Conservation (phyloP, 2,888 invertebrate species). For the Liopterus haemorrhoidalis region DNA sequence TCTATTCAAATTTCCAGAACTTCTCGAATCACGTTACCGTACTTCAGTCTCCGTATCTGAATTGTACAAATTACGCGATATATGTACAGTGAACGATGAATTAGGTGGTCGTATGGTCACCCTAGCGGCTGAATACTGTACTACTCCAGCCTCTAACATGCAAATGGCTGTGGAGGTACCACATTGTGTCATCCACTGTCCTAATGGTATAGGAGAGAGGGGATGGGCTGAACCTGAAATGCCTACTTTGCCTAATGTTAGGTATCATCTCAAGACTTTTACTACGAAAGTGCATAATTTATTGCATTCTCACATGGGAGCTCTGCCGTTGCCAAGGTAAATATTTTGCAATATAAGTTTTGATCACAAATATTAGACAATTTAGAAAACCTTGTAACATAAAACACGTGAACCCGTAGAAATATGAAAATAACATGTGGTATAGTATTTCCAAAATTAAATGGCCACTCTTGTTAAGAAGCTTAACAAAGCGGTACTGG, state of each 20-base stretch:
- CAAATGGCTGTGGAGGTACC: conserved; percentile 46
- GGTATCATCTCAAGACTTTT: conserved; percentile 60
- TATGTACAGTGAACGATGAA: conserved; percentile 68
- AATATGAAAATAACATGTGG: too few relatives aligned
- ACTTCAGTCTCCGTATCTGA: conserved; percentile 68
- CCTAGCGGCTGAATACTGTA: conserved; percentile 54
- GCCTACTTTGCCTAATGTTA: conserved; percentile 58
- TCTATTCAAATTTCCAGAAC: conserved; percentile 73
- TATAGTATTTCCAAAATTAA: too few relatives aligned
- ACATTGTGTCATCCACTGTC: conserved; percentile 62
- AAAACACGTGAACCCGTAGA: too few relatives aligned
- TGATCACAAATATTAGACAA: neutral
- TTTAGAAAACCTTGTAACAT: neutral
- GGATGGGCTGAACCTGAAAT: conserved; percentile 71
- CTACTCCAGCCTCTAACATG: conserved; percentile 54
- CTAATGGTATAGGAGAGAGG: conserved; percentile 53
- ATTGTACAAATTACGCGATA: conserved; percentile 68
- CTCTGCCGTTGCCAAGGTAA: conserved; percentile 73
- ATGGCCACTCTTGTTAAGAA: too few relatives aligned
- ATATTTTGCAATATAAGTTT: conserved; percentile 33
- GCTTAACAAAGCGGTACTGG: too few relatives aligned
- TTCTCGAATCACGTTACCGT: conserved; percentile 75
- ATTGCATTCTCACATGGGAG: conserved; percentile 68
- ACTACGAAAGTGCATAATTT: conserved; percentile 60
- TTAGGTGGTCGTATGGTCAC: conserved; percentile 63